These are phyloP conservation scores for Lamellibrachia columna DNA, from an alignment of 2,888 invertebrate species.

Conservation along the genomic window DNA sequence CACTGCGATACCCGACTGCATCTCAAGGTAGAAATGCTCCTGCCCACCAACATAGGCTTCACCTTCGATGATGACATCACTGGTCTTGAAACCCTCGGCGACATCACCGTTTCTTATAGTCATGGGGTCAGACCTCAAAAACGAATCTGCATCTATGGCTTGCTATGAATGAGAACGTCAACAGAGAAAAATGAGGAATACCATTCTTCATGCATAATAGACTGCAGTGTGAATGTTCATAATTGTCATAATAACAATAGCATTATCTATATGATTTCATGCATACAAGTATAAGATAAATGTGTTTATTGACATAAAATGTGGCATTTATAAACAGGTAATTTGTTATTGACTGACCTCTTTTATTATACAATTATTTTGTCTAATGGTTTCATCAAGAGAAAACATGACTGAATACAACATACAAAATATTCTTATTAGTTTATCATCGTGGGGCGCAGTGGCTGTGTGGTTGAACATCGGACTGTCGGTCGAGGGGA, in stretches of 20 bases:
- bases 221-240: not conserved
- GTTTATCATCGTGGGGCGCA: too few species aligned
- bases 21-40: constrained; percentile 97
- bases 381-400: too few species aligned
- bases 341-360: not conserved
- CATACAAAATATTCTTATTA: too few species aligned
- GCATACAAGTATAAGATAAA: not conserved
- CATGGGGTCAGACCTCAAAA: constrained; percentile 59
- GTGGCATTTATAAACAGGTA: not conserved
- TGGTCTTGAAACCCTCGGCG: constrained; percentile 74
- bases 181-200: not conserved
- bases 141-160: constrained; percentile 82
- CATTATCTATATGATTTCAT: not conserved
- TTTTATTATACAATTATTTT: too few species aligned
- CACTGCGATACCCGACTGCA: constrained; percentile 69
- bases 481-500: too few species aligned
- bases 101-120: constrained; percentile 71
- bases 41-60: constrained; percentile 86
- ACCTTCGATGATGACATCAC: constrained; percentile 82
- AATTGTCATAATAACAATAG: too few species aligned
- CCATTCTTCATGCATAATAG: not conserved
- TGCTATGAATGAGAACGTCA: constrained; percentile 68
- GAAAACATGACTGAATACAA: too few species aligned
- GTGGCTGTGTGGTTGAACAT: too few species aligned
- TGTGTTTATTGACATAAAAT: not conserved